These are phyloP conservation scores for Ceuthmochares aereus DNA, from an alignment of 2,113 vertebrate genomes.

Conservation along the genomic window DNA sequence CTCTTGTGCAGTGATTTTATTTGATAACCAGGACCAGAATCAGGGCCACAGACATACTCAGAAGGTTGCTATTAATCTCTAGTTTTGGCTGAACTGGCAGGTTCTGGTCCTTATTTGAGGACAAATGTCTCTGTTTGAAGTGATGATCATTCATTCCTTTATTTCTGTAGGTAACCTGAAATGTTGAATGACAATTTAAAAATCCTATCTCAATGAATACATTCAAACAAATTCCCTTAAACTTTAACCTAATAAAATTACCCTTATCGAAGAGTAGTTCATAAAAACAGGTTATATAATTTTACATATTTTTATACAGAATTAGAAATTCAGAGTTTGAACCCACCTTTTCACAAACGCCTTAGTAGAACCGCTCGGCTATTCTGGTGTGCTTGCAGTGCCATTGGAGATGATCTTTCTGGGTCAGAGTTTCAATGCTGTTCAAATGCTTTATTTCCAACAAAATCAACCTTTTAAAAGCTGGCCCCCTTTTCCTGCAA, in stretches of 20 bases:
- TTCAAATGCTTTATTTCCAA: constrained; percentile 10
- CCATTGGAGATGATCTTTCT: neutral
- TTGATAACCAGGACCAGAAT: neutral
- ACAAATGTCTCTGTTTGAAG: constrained; percentile 5
- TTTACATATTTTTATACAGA: constrained; percentile 25
- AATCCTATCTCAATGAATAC: neutral
- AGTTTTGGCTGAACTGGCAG: neutral
- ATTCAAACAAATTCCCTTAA: constrained; percentile 21
- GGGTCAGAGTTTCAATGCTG: neutral
- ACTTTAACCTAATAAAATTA: constrained; percentile 29
- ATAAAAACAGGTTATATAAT: neutral
- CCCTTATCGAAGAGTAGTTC: neutral
- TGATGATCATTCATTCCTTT: neutral
- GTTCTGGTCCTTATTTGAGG: neutral
- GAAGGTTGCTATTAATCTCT: neutral
- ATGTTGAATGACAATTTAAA: neutral
- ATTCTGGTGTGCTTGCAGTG: neutral
- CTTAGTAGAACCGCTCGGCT: neutral
- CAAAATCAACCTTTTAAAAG: neutral
- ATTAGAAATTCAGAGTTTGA: neutral
- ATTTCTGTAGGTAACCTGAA: constrained; percentile 7
- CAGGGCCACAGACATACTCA: neutral
- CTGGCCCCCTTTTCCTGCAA: neutral
- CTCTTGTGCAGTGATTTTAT: neutral
- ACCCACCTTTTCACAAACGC: neutral